Evolutionary conservation across 1,140 invertebrate genomes (phyloP).

Genomic region (Bombus impatiens): DNA sequence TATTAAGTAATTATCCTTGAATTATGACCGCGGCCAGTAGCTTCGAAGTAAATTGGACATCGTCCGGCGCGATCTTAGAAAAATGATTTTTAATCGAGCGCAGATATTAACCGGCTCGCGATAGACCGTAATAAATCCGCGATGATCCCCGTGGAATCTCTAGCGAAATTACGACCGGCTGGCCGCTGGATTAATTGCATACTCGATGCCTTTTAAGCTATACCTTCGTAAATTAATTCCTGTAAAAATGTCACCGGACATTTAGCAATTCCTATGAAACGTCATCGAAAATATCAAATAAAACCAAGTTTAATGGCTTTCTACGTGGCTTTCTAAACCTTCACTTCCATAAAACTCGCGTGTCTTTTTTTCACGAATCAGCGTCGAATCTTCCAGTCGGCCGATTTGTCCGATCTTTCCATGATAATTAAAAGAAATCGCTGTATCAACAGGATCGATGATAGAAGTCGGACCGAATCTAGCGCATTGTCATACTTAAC

Average conservation of each 20-base stretch:
- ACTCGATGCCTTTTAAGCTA: not conserved
- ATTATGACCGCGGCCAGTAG: conserved; percentile 20
- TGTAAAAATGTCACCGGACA: not conserved
- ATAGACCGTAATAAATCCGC: conserved; percentile 24
- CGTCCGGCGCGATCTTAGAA: conserved; percentile 36
- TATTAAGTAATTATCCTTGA: conserved; percentile 51
- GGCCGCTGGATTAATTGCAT: conserved; percentile 19
- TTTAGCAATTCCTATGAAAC: not conserved
- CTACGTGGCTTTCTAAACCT: too few relatives aligned
- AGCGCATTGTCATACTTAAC: conserved; percentile 62
- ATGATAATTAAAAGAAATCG: not conserved
- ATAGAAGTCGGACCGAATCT: conserved; percentile 40
- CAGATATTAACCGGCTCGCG: conserved; percentile 25
- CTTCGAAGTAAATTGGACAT: conserved; percentile 44
- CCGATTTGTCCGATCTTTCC: not conserved
- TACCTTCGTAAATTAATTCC: not conserved
- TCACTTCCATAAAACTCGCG: too few relatives aligned
- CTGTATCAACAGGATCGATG: not conserved
- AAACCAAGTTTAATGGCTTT: too few relatives aligned
- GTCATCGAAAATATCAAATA: not conserved
- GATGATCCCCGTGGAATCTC: conserved; percentile 1
- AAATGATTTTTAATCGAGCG: conserved; percentile 46
- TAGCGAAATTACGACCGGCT: conserved; percentile 19
- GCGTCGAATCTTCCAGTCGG: not conserved
- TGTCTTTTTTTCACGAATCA: not conserved